Conservation (phyloP, 2,888 invertebrate species). For the Andrena bicolor region DNA sequence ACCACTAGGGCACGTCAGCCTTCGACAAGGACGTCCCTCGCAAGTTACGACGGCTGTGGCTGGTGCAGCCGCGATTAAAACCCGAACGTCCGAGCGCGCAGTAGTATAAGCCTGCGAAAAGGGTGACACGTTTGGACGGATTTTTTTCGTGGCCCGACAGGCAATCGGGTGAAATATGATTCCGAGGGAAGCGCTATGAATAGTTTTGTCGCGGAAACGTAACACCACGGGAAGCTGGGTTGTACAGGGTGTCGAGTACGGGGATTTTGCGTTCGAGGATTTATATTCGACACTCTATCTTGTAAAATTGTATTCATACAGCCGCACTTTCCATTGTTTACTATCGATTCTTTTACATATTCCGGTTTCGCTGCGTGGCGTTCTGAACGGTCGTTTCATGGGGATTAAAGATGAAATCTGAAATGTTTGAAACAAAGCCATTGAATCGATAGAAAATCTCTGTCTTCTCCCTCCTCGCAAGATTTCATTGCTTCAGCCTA, state of each 20-base stretch:
- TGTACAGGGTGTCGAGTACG: neutral
- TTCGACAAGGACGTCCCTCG: neutral
- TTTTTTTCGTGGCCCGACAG: neutral
- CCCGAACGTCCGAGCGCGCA: no score
- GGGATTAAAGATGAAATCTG: neutral
- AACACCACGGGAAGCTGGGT: conserved; percentile 4
- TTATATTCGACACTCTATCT: conserved; percentile 28
- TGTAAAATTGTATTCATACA: conserved; percentile 2
- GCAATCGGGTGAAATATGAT: conserved; percentile 47
- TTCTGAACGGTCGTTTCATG: neutral
- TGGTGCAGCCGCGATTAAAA: conserved; percentile 17
- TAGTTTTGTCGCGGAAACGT: conserved; percentile 33
- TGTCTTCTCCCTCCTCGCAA: no score
- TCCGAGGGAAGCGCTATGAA: conserved; percentile 11
- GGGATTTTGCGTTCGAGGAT: conserved; percentile 25
- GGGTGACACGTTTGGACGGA: neutral
- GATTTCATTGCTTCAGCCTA: no score
- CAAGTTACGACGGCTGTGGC: neutral
- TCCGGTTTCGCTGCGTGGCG: neutral
- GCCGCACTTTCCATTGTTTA: neutral
- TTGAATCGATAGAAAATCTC: no score
- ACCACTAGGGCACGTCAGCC: neutral
- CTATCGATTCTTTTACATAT: neutral
- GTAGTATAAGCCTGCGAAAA: conserved; percentile 15
- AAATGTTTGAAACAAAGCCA: neutral